Conservation (phyloP, 1,140 invertebrate genomes). For the Drosophila santomea region DNA sequence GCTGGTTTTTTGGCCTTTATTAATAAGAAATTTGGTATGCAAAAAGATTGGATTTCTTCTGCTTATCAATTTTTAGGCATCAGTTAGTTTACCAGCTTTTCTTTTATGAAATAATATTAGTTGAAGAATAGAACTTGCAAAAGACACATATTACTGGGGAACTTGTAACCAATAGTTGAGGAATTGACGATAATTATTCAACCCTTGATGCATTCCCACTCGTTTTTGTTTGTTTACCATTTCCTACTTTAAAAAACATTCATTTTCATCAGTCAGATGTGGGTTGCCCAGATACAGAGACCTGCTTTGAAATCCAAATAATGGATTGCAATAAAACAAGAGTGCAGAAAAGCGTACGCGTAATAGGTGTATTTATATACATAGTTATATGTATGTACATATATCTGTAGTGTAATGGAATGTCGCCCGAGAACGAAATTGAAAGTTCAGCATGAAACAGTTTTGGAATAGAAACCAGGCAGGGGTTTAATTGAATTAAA, state of each 20-base stretch:
- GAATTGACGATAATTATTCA: slow-evolving; percentile 19
- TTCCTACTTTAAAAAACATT: slow-evolving; percentile 84
- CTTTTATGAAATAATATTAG: no score
- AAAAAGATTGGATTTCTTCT: no score
- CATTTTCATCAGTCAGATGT: slow-evolving; percentile 75
- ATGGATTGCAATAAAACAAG: slow-evolving; percentile 53
- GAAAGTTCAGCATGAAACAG: slow-evolving; percentile 65
- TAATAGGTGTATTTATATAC: not conserved
- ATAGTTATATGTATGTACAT: not conserved
- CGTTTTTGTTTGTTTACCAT: slow-evolving; percentile 54
- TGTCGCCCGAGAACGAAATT: slow-evolving; percentile 62
- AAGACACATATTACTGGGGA: not conserved
- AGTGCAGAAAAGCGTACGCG: slow-evolving; percentile 13
- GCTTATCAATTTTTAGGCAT: no score
- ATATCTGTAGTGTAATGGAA: slow-evolving; percentile 41
- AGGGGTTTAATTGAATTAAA: slow-evolving; percentile 80
- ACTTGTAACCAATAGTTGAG: slow-evolving; percentile 16
- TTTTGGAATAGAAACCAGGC: slow-evolving; percentile 34
- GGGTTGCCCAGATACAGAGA: slow-evolving; percentile 30
- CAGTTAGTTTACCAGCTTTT: no score
- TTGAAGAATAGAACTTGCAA: no score
- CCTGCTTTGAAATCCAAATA: slow-evolving; percentile 21
- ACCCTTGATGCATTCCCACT: slow-evolving; percentile 33
- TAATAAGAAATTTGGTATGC: no score
- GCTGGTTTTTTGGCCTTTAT: not conserved